A percentile compares a stretch with the other conserved stretches of the same genome.
Evolutionary conservation across 2,797 vertebrate genomes (phyloP).

Genomic region (Bucorvus abyssinicus): DNA sequence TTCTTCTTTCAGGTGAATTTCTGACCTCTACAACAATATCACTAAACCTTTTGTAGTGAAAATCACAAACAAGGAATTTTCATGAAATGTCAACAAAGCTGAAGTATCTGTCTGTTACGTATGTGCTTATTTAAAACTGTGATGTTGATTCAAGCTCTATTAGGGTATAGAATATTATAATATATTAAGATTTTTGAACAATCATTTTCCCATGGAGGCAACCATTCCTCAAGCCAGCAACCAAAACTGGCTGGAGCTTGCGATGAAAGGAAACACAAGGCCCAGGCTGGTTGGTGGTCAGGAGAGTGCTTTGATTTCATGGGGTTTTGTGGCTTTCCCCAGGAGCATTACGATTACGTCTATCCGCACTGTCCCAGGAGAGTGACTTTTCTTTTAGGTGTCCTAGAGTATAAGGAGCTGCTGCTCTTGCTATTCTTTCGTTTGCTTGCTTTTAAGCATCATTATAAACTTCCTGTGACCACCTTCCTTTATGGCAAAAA

Average conservation of each 20-base stretch:
- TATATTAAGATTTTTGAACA: not conserved
- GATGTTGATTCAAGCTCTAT: not conserved
- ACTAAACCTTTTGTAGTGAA: not conserved
- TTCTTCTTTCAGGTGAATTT: not conserved
- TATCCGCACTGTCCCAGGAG: not conserved
- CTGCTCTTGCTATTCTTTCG: not conserved
- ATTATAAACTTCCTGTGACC: not conserved
- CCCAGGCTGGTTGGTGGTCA: not conserved
- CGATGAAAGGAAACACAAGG: not conserved
- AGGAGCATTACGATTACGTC: accelerated
- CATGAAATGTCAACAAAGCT: not conserved
- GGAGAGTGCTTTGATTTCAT: not conserved
- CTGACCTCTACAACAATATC: not conserved
- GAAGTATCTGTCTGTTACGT: not conserved
- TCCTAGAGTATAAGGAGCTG: not conserved
- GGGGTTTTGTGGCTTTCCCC: not conserved
- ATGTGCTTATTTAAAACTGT: not conserved
- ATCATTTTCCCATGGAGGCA: not conserved
- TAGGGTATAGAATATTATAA: not conserved
- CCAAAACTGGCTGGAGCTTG: not conserved
- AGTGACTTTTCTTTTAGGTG: not conserved
- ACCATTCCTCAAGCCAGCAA: not conserved
- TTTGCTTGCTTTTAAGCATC: not conserved
- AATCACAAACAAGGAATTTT: not conserved
- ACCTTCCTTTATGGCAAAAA: not conserved